A percentile compares a stretch with the other conserved stretches of the same genome.
Conservation (phyloP, 2,888 invertebrate genomes). For the Ashinkailepas kermadecensis region DNA sequence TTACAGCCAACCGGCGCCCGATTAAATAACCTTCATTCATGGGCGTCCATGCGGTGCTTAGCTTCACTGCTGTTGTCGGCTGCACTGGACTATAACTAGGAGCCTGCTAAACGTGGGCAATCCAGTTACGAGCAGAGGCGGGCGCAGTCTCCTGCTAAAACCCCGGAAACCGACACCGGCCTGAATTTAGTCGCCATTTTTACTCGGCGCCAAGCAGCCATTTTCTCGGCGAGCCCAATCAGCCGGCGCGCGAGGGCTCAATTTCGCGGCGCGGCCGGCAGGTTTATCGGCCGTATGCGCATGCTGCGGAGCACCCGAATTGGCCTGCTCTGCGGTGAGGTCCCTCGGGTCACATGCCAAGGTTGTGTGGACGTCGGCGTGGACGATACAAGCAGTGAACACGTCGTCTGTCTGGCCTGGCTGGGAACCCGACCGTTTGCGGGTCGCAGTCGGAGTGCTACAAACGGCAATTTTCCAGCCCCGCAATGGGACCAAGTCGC, state of each 20-base stretch:
- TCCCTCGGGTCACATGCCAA: neutral
- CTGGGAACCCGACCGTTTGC: neutral
- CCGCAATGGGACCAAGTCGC: neutral
- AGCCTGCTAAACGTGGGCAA: neutral
- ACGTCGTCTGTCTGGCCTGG: neutral
- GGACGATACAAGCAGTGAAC: neutral
- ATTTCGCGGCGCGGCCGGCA: neutral
- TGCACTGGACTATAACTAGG: too few species aligned
- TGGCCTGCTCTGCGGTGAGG: neutral
- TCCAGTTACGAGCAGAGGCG: neutral
- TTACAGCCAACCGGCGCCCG: too few species aligned
- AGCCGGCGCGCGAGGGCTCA: neutral
- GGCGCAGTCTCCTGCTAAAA: neutral
- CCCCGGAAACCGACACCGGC: neutral
- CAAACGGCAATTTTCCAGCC: neutral
- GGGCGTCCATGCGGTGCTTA: too few species aligned
- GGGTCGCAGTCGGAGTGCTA: neutral
- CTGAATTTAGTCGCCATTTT: slow-evolving; percentile 1
- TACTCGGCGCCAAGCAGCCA: neutral
- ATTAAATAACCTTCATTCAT: too few species aligned
- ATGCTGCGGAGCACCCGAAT: neutral
- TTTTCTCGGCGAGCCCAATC: neutral
- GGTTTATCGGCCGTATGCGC: neutral
- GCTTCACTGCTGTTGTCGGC: too few species aligned
- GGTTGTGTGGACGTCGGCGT: neutral